These are phyloP conservation scores for Trichonephila clavata DNA, from an alignment of 1,140 invertebrate genomes.

Conservation along the genomic window DNA sequence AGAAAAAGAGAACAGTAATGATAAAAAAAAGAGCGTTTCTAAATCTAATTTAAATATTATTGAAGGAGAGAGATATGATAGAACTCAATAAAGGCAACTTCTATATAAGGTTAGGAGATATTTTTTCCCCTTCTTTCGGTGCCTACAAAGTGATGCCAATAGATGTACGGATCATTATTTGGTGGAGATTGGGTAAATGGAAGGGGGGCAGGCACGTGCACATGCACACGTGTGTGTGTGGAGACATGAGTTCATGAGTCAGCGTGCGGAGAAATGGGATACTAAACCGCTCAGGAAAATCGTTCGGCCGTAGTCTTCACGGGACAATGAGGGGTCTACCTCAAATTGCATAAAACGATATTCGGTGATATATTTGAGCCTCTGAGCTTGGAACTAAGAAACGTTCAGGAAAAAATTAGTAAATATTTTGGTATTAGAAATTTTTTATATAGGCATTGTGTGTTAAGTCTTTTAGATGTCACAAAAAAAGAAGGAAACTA, in stretches of 20 bases:
- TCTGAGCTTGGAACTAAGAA: neutral
- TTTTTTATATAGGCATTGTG: too few species aligned
- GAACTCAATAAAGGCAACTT: constrained; percentile 28
- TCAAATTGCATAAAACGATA: neutral
- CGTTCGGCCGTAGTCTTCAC: constrained; percentile 13
- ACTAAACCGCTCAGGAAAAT: constrained; percentile 37
- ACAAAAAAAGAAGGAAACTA: too few species aligned
- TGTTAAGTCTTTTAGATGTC: too few species aligned
- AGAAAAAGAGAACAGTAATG: neutral
- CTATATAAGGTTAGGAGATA: neutral
- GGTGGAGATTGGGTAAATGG: neutral
- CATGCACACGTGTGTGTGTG: constrained; percentile 41
- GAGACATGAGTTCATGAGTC: constrained; percentile 38
- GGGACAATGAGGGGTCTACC: neutral
- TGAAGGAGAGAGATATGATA: constrained; percentile 51
- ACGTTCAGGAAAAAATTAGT: neutral
- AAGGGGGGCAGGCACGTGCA: neutral
- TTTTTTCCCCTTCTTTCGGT: neutral
- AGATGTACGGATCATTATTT: constrained; percentile 27
- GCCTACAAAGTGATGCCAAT: neutral
- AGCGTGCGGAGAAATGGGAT: constrained; percentile 18
- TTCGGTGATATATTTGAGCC: neutral
- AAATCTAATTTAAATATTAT: constrained; percentile 63
- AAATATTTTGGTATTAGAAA: too few species aligned
- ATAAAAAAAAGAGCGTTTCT: neutral